These are phyloP conservation scores for Ips nitidus DNA, from an alignment of 1,140 invertebrate species.

Conservation along the genomic window DNA sequence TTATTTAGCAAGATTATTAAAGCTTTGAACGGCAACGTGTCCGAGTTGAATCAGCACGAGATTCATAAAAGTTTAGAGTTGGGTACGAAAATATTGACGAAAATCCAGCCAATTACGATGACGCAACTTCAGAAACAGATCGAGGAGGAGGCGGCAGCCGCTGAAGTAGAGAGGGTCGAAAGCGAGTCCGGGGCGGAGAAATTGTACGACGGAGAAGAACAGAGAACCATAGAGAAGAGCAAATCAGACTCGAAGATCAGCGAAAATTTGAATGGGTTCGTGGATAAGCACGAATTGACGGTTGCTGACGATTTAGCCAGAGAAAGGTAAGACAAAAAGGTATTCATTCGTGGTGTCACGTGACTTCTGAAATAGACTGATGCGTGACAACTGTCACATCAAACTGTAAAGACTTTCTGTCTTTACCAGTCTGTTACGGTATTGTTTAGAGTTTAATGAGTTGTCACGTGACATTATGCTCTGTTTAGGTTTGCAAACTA, in stretches of 20 bases:
- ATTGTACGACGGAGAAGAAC: constrained; percentile 32
- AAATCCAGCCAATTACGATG: constrained; percentile 66
- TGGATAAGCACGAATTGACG: constrained; percentile 51
- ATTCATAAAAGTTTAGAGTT: constrained; percentile 65
- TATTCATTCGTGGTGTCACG: neutral
- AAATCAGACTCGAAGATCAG: constrained; percentile 68
- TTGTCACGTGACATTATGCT: too few species aligned
- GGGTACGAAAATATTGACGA: constrained; percentile 74
- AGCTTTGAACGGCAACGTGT: constrained; percentile 62
- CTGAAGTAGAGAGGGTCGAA: constrained; percentile 23
- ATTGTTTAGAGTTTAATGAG: too few species aligned
- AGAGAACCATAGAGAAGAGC: constrained; percentile 59
- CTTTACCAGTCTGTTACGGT: too few species aligned
- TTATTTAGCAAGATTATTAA: constrained; percentile 68
- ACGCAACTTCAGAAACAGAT: constrained; percentile 26
- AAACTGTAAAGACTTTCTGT: too few species aligned
- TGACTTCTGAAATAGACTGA: too few species aligned
- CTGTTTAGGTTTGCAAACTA: too few species aligned
- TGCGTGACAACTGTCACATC: too few species aligned
- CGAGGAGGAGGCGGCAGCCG: constrained; percentile 20
- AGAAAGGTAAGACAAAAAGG: constrained; percentile 35
- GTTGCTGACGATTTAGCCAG: constrained; percentile 46
- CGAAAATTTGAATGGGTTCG: constrained; percentile 55
- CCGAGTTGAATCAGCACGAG: constrained; percentile 63
- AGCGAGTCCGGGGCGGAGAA: constrained; percentile 11